Conservation (phyloP, 2,888 invertebrate genomes). For the Exocentrus adspersus region DNA sequence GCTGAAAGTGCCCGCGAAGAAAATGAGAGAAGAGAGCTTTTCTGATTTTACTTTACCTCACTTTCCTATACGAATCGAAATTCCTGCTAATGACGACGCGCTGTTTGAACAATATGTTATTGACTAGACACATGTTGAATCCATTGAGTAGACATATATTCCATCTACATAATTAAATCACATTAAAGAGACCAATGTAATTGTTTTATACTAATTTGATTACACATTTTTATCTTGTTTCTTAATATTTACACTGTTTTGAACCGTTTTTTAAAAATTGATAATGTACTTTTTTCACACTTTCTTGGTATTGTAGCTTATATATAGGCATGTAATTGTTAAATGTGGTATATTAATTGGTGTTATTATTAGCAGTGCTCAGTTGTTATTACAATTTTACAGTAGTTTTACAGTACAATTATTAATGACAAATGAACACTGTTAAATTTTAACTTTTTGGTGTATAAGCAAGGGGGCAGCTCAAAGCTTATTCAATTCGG, state of each 20-base stretch:
- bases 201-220: slow-evolving; percentile 20
- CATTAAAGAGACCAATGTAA: slow-evolving; percentile 33
- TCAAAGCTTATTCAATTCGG: slow-evolving; percentile 55
- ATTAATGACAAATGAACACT: background rate
- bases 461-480: slow-evolving; percentile 63
- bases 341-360: slow-evolving; percentile 43
- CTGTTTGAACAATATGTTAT: slow-evolving; percentile 52
- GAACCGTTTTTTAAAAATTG: slow-evolving; percentile 14
- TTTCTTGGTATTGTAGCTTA: slow-evolving; percentile 30
- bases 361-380: slow-evolving; percentile 28
- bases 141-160: slow-evolving; percentile 35
- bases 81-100: slow-evolving; percentile 43
- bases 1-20: slow-evolving; percentile 62
- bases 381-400: slow-evolving; percentile 9
- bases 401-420: background rate
- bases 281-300: slow-evolving; percentile 30
- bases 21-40: slow-evolving; percentile 61
- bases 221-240: slow-evolving; percentile 18
- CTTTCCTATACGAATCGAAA: slow-evolving; percentile 54
- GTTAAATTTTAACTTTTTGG: slow-evolving; percentile 36
- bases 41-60: slow-evolving; percentile 52
- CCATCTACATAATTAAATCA: slow-evolving; percentile 11
- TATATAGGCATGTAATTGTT: slow-evolving; percentile 48
- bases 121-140: slow-evolving; percentile 50
- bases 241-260: background rate